phyloP scores from a whole-genome alignment of 2,888 invertebrate species.

The Athalia cordata region DNA sequence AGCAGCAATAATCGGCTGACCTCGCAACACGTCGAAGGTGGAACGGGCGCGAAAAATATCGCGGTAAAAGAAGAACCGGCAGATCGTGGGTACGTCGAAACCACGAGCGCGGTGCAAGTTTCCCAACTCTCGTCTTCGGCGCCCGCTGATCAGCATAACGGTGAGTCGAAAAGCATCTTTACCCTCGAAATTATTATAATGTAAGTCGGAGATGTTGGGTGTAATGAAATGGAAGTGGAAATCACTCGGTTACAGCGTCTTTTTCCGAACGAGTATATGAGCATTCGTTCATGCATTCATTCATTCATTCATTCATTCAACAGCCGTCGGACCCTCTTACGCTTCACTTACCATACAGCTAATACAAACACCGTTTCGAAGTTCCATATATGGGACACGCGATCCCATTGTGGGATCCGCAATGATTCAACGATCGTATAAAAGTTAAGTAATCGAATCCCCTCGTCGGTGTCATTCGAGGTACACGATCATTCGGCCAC shows the following conservation, averaged over 20 bases:
- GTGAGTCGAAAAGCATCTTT: conserved; percentile 52
- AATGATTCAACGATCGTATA: conserved; percentile 38
- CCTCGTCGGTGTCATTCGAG: conserved; percentile 23
- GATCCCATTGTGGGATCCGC: conserved; percentile 31
- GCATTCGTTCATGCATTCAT: background rate
- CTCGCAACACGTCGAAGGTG: background rate
- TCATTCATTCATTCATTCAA: background rate
- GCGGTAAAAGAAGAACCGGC: conserved; percentile 66
- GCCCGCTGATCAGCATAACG: conserved; percentile 57
- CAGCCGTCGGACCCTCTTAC: conserved; percentile 20
- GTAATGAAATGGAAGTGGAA: background rate
- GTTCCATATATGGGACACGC: background rate
- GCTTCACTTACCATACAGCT: conserved; percentile 27
- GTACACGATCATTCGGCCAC: background rate
- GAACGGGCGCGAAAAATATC: conserved; percentile 55
- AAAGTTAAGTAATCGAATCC: conserved; percentile 41
- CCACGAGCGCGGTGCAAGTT: conserved; percentile 55
- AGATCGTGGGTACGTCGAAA: conserved; percentile 64
- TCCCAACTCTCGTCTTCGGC: conserved; percentile 54
- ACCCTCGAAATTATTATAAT: background rate
- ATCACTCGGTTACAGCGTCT: background rate
- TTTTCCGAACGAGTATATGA: background rate
- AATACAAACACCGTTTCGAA: conserved; percentile 32
- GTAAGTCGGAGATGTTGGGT: background rate
- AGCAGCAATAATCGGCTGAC: conserved; percentile 26